phyloP scores from a whole-genome alignment of 2,888 invertebrate genomes.

The Metellina segmentata region DNA sequence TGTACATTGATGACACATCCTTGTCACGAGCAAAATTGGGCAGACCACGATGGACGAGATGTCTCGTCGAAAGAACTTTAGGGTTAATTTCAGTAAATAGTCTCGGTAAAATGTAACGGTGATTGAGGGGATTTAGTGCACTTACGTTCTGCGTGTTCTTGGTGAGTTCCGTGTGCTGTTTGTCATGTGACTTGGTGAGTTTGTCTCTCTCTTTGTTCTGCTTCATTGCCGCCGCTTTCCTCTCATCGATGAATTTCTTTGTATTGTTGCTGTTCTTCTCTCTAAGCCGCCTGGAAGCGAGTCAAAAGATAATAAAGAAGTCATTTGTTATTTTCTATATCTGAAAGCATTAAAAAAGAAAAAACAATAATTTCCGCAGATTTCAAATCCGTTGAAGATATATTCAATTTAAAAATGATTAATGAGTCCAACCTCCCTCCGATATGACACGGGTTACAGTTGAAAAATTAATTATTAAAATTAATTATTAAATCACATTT shows the following conservation, averaged over 20 bases:
- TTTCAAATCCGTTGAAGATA: too few species aligned
- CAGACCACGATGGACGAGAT: not conserved
- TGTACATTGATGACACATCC: not conserved
- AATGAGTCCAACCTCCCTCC: too few species aligned
- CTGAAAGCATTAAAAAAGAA: too few species aligned
- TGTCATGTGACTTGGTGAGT: constrained; percentile 93
- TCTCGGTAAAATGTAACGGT: too few species aligned
- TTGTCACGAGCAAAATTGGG: not conserved
- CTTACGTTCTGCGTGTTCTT: constrained; percentile 85
- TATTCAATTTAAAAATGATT: too few species aligned
- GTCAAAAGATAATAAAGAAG: not conserved
- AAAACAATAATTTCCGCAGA: too few species aligned
- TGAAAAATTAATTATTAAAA: too few species aligned
- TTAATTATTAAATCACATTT: too few species aligned
- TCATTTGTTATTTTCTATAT: too few species aligned
- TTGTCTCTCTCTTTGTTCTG: constrained; percentile 95
- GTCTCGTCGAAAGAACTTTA: too few species aligned
- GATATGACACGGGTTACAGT: too few species aligned
- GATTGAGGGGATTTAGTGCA: constrained; percentile 69
- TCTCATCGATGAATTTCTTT: constrained; percentile 97
- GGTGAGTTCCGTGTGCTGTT: constrained; percentile 87
- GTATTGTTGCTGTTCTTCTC: constrained; percentile 99
- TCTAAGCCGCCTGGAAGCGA: constrained; percentile 86
- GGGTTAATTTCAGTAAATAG: too few species aligned
- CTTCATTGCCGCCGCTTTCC: constrained; percentile 92